Percentiles rank a stretch among this genome's conserved stretches.
These are phyloP conservation scores for Taurulus bubalis DNA, from an alignment of 2,113 vertebrate species.

Conservation along the genomic window DNA sequence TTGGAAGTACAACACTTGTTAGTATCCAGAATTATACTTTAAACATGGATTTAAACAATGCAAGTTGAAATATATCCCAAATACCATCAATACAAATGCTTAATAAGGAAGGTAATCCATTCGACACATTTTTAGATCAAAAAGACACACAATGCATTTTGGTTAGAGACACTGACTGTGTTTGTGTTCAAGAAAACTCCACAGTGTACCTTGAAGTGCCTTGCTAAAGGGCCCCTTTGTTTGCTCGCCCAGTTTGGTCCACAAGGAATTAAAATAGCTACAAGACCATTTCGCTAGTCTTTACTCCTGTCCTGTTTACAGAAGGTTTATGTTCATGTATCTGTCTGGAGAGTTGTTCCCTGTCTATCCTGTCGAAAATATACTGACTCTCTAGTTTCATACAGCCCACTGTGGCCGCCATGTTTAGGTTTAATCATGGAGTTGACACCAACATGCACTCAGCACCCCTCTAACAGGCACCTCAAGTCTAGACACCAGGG, in stretches of 20 bases:
- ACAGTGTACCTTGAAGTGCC: neutral
- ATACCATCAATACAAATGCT: neutral
- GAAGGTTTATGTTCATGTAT: constrained; percentile 37
- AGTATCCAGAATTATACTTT: neutral
- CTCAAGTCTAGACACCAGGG: constrained; percentile 45
- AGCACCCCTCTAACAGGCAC: constrained; percentile 55
- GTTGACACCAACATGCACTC: constrained; percentile 21
- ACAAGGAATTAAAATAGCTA: constrained; percentile 32
- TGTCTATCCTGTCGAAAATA: constrained; percentile 26
- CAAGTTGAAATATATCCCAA: neutral
- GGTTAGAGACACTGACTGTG: neutral
- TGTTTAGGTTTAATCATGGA: constrained; percentile 42
- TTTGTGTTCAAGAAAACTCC: neutral
- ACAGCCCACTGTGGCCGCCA: constrained; percentile 8
- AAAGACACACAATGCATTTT: neutral
- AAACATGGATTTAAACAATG: neutral
- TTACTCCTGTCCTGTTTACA: constrained; percentile 6
- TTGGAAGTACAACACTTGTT: no score
- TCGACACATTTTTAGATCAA: neutral
- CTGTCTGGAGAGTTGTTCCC: constrained; percentile 14
- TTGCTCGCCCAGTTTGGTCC: constrained; percentile 31
- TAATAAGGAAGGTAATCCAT: neutral
- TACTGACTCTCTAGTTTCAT: constrained; percentile 1
- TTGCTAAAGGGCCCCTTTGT: neutral
- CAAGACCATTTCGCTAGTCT: constrained; percentile 5